Base-by-base conservation (phyloP, 2,888 invertebrate species). In the Julus scanicus region DNA sequence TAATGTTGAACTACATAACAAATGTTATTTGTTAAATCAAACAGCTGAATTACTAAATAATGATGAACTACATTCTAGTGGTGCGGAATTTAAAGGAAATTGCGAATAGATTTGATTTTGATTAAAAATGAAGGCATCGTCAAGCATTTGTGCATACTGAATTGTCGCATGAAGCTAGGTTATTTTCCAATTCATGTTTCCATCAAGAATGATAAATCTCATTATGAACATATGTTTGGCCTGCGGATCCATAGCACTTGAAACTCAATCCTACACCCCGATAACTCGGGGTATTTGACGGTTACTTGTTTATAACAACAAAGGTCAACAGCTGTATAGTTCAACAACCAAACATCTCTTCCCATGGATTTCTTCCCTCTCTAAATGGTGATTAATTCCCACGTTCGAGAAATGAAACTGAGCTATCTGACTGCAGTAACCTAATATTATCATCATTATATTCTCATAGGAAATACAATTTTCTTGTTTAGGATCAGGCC, bases 261-360 rank as follows among this genome's bases (percentile, higher is more conserved):
- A 71, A 17, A n/a, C 20, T 17, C 20, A 71, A 29, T 71, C 44
- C 44, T 44, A 8, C 44, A 8, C 44, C 53, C 20, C 63, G 9
- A 8, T 71, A 71, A 63, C 63, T n/a, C n/a, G 17, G 63, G n/a
- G 17, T 63, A n/a, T 4, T 29, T 9, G 9, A 20, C 63, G 6
- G 8, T 29, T 71, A 8, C 63, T 71, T 71, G 63, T 71, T 71
- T 71, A 71, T 71, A 20, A 20, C 20, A 17, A 29, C 63, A 71
- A 71, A 71, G 63, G 63, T 71, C 63, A 71, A 71, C 63, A 71
- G 63, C 63, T 17, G 63, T 71, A 20, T 4, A 71, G 63, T 17
- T 71, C 63, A 71, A 71, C 20, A 17, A 20, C 2, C 63, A 20
- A 71, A 9, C 8, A 6, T 71, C 20, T 0, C 20, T 71, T 71